Evolutionary conservation across 2,888 invertebrate genomes (phyloP), one percentile per base, ranked within the genome.

Genomic region (Pharmacophagus antenor): DNA sequence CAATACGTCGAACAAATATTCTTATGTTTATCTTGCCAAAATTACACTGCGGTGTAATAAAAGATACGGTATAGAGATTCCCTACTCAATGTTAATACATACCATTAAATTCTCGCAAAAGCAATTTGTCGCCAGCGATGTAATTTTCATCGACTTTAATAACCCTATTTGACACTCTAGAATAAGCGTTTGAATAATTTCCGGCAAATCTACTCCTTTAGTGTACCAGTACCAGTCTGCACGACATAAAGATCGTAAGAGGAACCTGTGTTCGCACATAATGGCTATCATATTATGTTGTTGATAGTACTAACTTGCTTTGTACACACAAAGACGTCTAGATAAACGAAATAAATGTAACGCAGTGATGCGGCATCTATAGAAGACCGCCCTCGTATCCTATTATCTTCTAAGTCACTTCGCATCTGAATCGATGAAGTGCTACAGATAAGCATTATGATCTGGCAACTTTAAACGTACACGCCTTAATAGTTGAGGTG

Each of bases 281-380:
- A 41, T 23, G 21, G 21, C 21, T 67, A 69, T 73, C n/a, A 31
- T 12, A 73, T 72, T 70, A 71, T 75, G 80, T 79, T 80, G 81
- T 81, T 83, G 42, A 44, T 18, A 82, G 81, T 79, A 76, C 79
- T 80, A 79, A 77, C 79, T 79, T 77, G 70, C 80, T 79, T 80
- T 73, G 70, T 68, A 67, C 62, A 72, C 77, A 68, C 82, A 82
- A 82, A 83, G 82, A 85, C 85, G 78, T 81, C 81, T 81, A 80
- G 83, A 86, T 84, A 82, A 82, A 74, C 68, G 62, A 66, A 70
- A 71, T 72, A 67, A 69, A 67, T 61, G 64, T 63, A 62, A 41
- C 63, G 61, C 63, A 62, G 66, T 71, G 74, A 72, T 71, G 69
- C 70, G 63, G 70, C 67, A 67, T 68, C 66, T 75, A 68, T 44